Evolutionary conservation across 1,140 invertebrate genomes (phyloP).

Genomic region (Frieseomelitta varia): DNA sequence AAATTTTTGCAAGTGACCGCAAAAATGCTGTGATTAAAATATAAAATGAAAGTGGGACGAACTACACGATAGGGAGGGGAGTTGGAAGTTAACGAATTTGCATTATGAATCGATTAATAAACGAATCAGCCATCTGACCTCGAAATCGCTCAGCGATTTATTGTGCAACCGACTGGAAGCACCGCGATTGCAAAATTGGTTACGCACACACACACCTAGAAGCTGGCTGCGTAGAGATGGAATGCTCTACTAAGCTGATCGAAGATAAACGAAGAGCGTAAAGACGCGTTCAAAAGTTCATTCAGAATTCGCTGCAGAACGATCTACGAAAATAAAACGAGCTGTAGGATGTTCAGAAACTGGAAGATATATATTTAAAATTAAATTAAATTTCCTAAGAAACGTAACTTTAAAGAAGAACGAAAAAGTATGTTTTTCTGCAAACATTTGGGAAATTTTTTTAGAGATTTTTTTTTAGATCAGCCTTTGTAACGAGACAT

Average conservation of each 20-base stretch:
- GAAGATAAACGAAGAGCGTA: background rate
- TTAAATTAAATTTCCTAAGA: no score
- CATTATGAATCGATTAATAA: conserved; percentile 50
- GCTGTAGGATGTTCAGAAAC: background rate
- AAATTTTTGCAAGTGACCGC: no score
- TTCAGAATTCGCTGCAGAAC: background rate
- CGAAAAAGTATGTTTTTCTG: no score
- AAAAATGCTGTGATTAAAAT: background rate
- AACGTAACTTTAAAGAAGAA: no score
- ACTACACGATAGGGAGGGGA: background rate
- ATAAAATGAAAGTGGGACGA: background rate
- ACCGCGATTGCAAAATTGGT: conserved; percentile 54
- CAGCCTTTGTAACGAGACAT: no score
- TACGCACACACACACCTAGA: background rate
- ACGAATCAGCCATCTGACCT: conserved; percentile 31
- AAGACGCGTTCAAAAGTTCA: background rate
- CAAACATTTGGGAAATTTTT: no score
- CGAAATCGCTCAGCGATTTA: conserved; percentile 50
- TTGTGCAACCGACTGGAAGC: conserved; percentile 38
- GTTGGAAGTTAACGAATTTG: conserved; percentile 30
- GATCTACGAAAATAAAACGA: conserved; percentile 4
- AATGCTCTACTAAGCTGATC: background rate
- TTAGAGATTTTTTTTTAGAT: no score
- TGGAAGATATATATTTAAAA: background rate
- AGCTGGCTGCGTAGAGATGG: background rate